Evolutionary conservation across 1,140 invertebrate genomes (phyloP).

Genomic region (Trinorchestia longiramus): DNA sequence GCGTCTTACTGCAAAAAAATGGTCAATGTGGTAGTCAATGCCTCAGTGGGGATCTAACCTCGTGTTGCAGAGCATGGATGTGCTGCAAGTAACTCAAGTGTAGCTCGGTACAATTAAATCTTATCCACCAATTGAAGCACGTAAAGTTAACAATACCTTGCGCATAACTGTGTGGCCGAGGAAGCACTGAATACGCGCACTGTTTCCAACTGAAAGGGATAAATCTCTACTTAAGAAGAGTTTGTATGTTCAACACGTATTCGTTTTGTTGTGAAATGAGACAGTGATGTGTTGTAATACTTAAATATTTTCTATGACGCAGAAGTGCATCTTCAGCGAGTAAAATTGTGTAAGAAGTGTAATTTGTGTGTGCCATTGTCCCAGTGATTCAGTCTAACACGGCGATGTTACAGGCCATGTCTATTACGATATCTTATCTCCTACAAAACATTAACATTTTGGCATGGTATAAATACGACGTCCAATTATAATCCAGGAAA

Average conservation of each 20-base stretch:
- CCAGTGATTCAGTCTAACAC: too few relatives aligned
- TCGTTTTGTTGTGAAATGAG: not conserved
- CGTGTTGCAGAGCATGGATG: not conserved
- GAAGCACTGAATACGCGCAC: not conserved
- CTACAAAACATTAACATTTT: too few relatives aligned
- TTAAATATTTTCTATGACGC: not conserved
- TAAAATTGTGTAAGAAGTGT: too few relatives aligned
- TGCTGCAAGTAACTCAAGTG: not conserved
- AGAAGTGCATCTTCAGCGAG: not conserved
- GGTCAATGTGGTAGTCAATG: not conserved
- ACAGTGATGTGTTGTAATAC: not conserved
- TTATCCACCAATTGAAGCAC: not conserved
- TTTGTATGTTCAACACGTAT: not conserved
- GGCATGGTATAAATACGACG: too few relatives aligned
- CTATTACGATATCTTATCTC: too few relatives aligned
- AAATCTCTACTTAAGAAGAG: not conserved
- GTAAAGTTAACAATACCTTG: not conserved
- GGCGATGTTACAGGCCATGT: too few relatives aligned
- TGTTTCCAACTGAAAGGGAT: not conserved
- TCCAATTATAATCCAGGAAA: too few relatives aligned
- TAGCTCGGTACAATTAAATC: not conserved
- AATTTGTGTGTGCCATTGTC: too few relatives aligned
- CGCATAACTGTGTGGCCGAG: not conserved
- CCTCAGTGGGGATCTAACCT: not conserved
- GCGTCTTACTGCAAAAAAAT: not conserved